Evolutionary conservation across 1,140 invertebrate genomes (phyloP), one percentile per base, ranked within the genome.

Genomic region (Idris sp.): DNA sequence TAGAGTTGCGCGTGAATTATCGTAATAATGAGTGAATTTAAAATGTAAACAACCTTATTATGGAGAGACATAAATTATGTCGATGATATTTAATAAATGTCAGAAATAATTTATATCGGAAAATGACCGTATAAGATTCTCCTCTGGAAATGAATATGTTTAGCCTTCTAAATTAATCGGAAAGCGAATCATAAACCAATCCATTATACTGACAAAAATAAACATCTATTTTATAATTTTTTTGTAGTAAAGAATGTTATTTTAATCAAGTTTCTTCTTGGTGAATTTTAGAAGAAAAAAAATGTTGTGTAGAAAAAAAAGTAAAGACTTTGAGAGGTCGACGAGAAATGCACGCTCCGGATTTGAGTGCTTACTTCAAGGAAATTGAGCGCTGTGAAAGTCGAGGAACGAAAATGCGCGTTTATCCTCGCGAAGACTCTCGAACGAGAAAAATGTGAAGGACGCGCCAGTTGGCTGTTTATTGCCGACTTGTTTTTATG

Each of bases 371-470:
- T 25, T 8, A 38, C 18, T 28, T 41, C n/a, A n/a, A 43, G 43
- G 33, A 68, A 74, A 74, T 74, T 62, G 46, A 67, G 41, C 40
- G 48, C 49, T 18, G 64, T 74, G 72, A 68, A 74, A 74, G 64
- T 68, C 51, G 6, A 28, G 13, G 33, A 67, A 51, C 46, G 48
- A 74, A 74, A 74, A 64, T 18, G 64, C 43, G 41, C 43, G 41
- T 33, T 30, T 25, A 59, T 67, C 31, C 54, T 56, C 43, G 56
- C 22, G 31, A 54, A 19, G 36, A 74, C 41, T 7, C 30, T 68
- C 49, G 53, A 58, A 44, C 31, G 53, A 44, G 59, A 76, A 76
- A 75, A 65, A 71, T 75, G 73, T 22, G 65, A 71, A 76, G 73
- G 65, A 75, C 65, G 65, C 53, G 59, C 40, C 18, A 46, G 41